Conservation (phyloP, 2,888 invertebrate species). For the Drosophila mayaguana region DNA sequence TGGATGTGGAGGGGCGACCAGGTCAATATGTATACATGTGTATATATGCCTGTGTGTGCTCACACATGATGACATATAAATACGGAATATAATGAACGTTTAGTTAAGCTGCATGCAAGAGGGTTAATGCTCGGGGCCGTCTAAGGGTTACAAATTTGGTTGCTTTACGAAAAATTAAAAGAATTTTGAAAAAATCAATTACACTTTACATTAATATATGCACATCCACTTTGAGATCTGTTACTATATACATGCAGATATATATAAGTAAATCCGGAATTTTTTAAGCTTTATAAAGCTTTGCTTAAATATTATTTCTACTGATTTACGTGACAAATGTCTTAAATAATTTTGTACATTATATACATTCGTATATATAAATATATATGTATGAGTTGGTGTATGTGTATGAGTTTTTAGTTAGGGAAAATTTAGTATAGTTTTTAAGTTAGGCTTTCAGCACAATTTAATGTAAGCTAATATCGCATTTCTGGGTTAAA, state of each 20-base stretch:
- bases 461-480: constrained; percentile 16
- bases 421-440: background rate
- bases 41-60: background rate
- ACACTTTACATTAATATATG: background rate
- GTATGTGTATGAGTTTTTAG: background rate
- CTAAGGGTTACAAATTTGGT: constrained; percentile 22
- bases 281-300: background rate
- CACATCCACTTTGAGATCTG: background rate
- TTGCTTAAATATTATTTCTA: constrained; percentile 3
- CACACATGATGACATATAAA: constrained; percentile 64
- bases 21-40: constrained; percentile 8
- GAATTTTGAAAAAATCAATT: background rate
- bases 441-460: constrained; percentile 16
- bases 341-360: background rate
- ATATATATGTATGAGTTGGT: background rate
- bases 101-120: constrained; percentile 39
- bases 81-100: constrained; percentile 46
- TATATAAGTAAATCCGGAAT: background rate
- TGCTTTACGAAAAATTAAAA: background rate
- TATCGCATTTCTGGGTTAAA: constrained; percentile 32
- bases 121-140: constrained; percentile 18
- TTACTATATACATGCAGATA: background rate
- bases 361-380: background rate
- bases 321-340: constrained; percentile 28
- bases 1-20: background rate